Percentiles rank a stretch among this genome's conserved stretches.
These are phyloP conservation scores for Drosophila persimilis DNA, from an alignment of 1,140 invertebrate species.

Conservation along the genomic window DNA sequence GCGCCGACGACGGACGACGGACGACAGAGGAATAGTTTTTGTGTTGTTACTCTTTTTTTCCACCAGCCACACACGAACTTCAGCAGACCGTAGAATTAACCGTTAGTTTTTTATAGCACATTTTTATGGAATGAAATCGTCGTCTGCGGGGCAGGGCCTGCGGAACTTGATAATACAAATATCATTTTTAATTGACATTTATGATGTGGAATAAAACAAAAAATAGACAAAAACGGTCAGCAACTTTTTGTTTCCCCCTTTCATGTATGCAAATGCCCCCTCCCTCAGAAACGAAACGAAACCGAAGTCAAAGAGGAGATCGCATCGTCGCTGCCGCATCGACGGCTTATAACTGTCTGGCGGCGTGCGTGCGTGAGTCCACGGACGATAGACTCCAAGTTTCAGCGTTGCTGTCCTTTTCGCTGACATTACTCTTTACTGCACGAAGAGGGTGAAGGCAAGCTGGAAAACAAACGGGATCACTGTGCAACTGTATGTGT, in stretches of 20 bases:
- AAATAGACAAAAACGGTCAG: conserved; percentile 4
- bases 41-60: conserved; percentile 32
- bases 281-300: conserved; percentile 2
- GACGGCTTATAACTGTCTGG: too few species aligned
- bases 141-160: conserved; percentile 17
- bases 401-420: conserved; percentile 29
- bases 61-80: conserved; percentile 69
- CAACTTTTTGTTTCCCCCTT: conserved; percentile 25
- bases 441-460: conserved; percentile 12
- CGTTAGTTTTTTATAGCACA: conserved; percentile 77
- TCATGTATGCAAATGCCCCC: conserved; percentile 18
- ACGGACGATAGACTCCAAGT: conserved; percentile 7
- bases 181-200: conserved; percentile 76
- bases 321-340: conserved; percentile 7
- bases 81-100: conserved; percentile 77
- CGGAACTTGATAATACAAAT: conserved; percentile 65
- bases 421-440: conserved; percentile 50
- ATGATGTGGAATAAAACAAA: conserved; percentile 45
- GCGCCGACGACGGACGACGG: conserved; percentile 9
- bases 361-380: neutral
- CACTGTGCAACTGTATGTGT: conserved; percentile 5
- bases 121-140: conserved; percentile 58
- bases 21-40: conserved; percentile 46
- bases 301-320: neutral
- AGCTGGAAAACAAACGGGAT: conserved; percentile 60